These are phyloP conservation scores for Goniozus legneri DNA, from an alignment of 1,140 invertebrate species.

Conservation along the genomic window DNA sequence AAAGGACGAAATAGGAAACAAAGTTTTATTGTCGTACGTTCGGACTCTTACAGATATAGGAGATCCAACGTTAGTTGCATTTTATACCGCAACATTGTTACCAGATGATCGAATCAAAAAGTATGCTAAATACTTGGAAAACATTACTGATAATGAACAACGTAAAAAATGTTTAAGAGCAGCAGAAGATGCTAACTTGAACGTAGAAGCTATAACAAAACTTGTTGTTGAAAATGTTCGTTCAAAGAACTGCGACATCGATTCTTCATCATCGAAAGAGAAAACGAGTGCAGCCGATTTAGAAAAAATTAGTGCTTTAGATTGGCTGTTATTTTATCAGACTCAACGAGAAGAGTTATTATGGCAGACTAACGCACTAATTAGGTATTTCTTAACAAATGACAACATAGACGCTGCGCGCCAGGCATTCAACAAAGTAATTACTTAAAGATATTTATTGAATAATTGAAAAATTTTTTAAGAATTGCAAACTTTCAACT, in stretches of 20 bases:
- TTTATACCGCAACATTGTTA: conserved; percentile 77
- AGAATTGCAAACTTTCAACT: no score
- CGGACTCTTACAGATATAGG: conserved; percentile 67
- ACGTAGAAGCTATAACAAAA: conserved; percentile 80
- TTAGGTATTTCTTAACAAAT: conserved; percentile 73
- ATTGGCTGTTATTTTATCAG: conserved; percentile 82
- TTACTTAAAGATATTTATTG: conserved; percentile 1
- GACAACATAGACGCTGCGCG: conserved; percentile 68
- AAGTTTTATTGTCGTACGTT: conserved; percentile 71
- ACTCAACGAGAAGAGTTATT: conserved; percentile 76
- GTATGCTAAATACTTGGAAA: conserved; percentile 77
- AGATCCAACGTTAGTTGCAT: conserved; percentile 77
- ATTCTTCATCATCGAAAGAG: conserved; percentile 34
- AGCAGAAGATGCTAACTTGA: conserved; percentile 72
- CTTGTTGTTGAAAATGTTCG: conserved; percentile 77
- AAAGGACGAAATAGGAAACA: conserved; percentile 67
- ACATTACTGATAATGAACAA: conserved; percentile 63
- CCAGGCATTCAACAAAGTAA: conserved; percentile 65
- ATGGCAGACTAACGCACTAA: conserved; percentile 84
- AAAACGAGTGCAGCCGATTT: conserved; percentile 61
- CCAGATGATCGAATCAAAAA: conserved; percentile 66
- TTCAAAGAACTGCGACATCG: conserved; percentile 40
- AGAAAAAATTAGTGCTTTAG: conserved; percentile 78
- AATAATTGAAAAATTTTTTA: background rate
- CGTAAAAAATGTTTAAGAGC: conserved; percentile 60